Evolutionary conservation across 2,888 invertebrate genomes (phyloP), one percentile per base, ranked within the genome.

Genomic region (Aphodius granarius): DNA sequence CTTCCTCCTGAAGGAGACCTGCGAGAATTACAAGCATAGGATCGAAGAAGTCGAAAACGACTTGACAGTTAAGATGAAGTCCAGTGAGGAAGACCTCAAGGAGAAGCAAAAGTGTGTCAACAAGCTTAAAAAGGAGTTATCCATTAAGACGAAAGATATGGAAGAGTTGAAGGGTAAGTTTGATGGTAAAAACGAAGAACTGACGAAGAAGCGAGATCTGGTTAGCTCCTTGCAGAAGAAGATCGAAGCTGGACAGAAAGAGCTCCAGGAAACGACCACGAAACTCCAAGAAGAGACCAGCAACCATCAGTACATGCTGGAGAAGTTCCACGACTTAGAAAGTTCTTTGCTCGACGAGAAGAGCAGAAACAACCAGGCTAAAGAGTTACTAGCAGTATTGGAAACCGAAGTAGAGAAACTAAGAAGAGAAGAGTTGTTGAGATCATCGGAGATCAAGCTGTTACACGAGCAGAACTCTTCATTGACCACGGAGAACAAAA

Each of bases 311-410:
- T 72, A 20, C n/a, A 18, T 65, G 1, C 9, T 6, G 17, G 68
- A 63, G 70, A 74, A 74, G 23, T 74, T 71, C 23, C n/a, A 65
- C 13, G 64, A 71, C 65, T 21, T 74, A 0, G 71, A 74, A 22
- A 71, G 70, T 43, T 63, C 70, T 9, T 6, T 74, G 16, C 22
- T 74, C 5, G 68, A 68, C 15, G 73, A 75, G 63, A 75, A 75
- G 22, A 73, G 23, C 23, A 75, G 23, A n/a, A 21, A n/a, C 6
- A 17, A 43, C n/a, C 43, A 43, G 13, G 43, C 43, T 43, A 43
- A 43, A 3, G 43, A 43, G 3, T 43, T 43, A 43, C 13, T 43
- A 3, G 43, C 4, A 0, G 62, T 68, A 17, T 19, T 63, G 4
- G 72, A 75, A 16, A 63, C 18, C 9, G 68, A 68, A 13, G 21